phyloP scores from a whole-genome alignment of 2,888 invertebrate genomes.

The Tortrix viridana region DNA sequence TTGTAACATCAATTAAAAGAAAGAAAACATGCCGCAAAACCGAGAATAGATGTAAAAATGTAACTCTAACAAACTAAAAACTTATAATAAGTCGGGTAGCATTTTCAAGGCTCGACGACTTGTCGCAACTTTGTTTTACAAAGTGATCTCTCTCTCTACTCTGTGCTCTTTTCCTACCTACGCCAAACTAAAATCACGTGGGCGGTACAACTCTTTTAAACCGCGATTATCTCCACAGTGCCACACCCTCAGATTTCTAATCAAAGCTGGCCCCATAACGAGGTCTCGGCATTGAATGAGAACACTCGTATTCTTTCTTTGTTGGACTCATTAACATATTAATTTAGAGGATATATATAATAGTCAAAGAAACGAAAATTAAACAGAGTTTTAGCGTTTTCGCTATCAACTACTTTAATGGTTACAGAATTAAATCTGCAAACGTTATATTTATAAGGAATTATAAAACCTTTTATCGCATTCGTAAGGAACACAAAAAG shows the following conservation, averaged over 20 bases:
- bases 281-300: too few relatives aligned
- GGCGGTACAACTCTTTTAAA: conserved; percentile 26
- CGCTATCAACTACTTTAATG: conserved; percentile 20
- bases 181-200: conserved; percentile 13
- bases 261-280: not conserved
- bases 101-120: too few relatives aligned
- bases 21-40: too few relatives aligned
- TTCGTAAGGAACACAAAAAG: too few relatives aligned
- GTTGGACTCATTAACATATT: not conserved
- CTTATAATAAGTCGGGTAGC: too few relatives aligned
- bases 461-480: too few relatives aligned
- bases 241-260: not conserved
- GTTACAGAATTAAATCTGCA: too few relatives aligned
- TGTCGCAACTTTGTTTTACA: too few relatives aligned
- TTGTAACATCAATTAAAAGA: too few relatives aligned
- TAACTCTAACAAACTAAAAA: too few relatives aligned
- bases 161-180: conserved; percentile 8
- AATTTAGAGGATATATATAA: not conserved
- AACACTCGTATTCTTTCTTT: not conserved
- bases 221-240: conserved; percentile 4
- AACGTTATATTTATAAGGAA: too few relatives aligned
- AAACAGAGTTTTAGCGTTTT: not conserved
- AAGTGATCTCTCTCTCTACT: conserved; percentile 4
- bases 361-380: not conserved
- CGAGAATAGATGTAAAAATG: too few relatives aligned